Evolutionary conservation across 30 jellyfish, hydroid and myxozoan species (phyloP).

Genomic region (Chrysaora quinquecirrha): DNA sequence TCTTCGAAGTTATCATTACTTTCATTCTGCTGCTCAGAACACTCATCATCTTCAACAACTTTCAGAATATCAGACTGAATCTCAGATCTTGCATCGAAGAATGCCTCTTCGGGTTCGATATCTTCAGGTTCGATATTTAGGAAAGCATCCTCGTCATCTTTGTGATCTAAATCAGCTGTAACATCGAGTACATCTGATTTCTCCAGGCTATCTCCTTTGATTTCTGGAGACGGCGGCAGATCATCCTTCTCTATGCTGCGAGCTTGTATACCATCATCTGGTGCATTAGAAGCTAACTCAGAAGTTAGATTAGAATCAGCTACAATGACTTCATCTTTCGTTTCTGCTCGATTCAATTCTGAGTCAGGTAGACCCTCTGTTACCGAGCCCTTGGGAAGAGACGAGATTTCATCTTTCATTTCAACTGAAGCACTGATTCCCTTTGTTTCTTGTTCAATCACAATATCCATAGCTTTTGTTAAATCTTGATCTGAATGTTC

Average conservation of each 20-base stretch:
- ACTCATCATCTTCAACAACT: neutral
- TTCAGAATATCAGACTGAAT: conserved; percentile 6
- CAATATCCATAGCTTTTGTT: neutral
- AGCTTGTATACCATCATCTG: neutral
- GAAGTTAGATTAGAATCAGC: neutral
- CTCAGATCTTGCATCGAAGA: conserved; percentile 56
- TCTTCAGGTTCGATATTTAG: conserved; percentile 46
- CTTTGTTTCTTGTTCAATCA: neutral
- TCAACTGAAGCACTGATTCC: neutral
- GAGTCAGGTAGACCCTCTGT: too few relatives aligned
- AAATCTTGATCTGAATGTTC: neutral
- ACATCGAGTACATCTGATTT: neutral
- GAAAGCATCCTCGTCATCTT: conserved; percentile 63
- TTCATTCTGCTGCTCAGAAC: neutral
- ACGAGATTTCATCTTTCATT: neutral
- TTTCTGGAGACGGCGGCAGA: neutral
- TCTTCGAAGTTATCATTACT: neutral
- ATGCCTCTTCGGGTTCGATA: conserved; percentile 61
- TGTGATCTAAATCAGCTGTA: neutral
- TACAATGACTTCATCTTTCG: neutral
- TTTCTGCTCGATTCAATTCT: neutral
- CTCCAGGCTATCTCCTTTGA: neutral
- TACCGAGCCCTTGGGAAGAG: neutral
- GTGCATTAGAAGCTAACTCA: neutral
- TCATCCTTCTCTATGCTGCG: neutral